Conservation (phyloP, 2,888 invertebrate species). For the Minunthozetes semirufus region DNA sequence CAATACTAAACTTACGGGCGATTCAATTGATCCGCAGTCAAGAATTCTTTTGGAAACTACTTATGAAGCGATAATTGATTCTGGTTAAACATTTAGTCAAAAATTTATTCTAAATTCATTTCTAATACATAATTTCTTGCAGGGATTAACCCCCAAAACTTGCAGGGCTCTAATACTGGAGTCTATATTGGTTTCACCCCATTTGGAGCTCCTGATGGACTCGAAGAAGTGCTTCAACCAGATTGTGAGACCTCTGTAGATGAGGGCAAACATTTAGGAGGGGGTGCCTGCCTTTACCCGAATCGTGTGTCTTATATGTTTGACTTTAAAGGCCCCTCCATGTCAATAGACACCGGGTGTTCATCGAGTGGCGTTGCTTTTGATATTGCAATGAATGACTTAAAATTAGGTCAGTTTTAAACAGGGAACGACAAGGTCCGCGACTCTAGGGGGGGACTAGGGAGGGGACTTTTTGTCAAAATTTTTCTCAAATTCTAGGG, state of each 20-base stretch:
- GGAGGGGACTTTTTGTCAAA: no score
- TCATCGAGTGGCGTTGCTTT: slow-evolving; percentile 34
- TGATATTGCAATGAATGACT: slow-evolving; percentile 58
- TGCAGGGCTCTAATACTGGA: slow-evolving; percentile 82
- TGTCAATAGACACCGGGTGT: slow-evolving; percentile 37
- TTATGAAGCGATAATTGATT: slow-evolving; percentile 86
- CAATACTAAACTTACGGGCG: slow-evolving; percentile 81
- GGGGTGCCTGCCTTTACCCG: slow-evolving; percentile 87
- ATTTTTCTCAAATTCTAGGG: no score
- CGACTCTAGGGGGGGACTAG: no score
- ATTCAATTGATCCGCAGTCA: slow-evolving; percentile 85
- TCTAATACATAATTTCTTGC: no score
- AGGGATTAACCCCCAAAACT: slow-evolving; percentile 70
- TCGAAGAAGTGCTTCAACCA: slow-evolving; percentile 63
- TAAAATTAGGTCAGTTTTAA: slow-evolving; percentile 59
- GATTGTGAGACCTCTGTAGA: slow-evolving; percentile 81
- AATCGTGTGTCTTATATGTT: slow-evolving; percentile 88
- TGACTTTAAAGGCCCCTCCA: slow-evolving; percentile 65
- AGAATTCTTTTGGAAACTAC: slow-evolving; percentile 80
- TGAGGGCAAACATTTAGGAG: slow-evolving; percentile 56
- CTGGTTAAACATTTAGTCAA: no score
- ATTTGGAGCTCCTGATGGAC: slow-evolving; percentile 81
- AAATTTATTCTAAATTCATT: no score
- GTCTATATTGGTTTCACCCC: slow-evolving; percentile 90
- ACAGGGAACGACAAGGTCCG: no score